Evolutionary conservation across 1,140 invertebrate species (phyloP).

Genomic region (Cotesia chilonis): DNA sequence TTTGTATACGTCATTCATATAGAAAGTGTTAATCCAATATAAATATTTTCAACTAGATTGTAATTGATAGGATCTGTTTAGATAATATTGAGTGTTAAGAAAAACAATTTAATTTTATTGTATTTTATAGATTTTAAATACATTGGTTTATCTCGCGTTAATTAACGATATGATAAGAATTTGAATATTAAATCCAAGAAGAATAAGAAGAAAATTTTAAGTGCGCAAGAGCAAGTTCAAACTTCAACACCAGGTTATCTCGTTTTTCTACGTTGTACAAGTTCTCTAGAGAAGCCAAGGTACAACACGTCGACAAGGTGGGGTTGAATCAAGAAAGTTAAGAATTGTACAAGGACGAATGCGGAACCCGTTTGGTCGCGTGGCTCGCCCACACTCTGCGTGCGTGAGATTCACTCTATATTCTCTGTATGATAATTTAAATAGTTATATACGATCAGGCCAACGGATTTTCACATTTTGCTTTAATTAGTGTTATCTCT

Average conservation of each 20-base stretch:
- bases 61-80: neutral
- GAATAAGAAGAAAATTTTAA: neutral
- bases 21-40: too few relatives aligned
- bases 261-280: conserved; percentile 24
- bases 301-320: conserved; percentile 18
- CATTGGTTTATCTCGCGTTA: neutral
- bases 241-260: conserved; percentile 25
- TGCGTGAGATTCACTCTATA: conserved; percentile 43
- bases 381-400: conserved; percentile 55
- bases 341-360: conserved; percentile 14
- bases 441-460: conserved; percentile 8
- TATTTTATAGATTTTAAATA: neutral
- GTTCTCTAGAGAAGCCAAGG: conserved; percentile 14
- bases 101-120: neutral
- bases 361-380: conserved; percentile 57
- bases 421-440: conserved; percentile 34
- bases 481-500: conserved; percentile 44
- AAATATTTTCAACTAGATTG: too few relatives aligned
- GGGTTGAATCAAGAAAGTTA: conserved; percentile 32
- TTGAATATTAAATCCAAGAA: conserved; percentile 32
- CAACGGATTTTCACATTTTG: conserved; percentile 41
- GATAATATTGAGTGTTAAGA: neutral
- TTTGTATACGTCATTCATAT: too few relatives aligned
- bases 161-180: neutral
- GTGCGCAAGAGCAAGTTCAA: conserved; percentile 1